Evolutionary conservation across 2,113 vertebrate genomes (phyloP).

Genomic region (Neodon shergylaensis): DNA sequence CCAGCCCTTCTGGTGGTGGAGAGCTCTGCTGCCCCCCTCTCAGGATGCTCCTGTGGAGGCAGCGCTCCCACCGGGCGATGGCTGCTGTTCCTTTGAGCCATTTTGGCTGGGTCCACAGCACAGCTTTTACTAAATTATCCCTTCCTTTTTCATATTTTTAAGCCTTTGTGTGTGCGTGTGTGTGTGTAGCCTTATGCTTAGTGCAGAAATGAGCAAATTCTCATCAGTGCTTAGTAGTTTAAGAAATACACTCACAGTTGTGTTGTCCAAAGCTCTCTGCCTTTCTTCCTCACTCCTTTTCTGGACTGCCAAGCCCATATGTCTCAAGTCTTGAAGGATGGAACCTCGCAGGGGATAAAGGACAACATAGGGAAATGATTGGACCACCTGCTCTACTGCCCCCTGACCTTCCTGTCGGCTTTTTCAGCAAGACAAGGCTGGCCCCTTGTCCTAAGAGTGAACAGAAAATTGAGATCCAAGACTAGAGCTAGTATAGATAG

Average conservation of each 20-base stretch:
- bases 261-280: no score
- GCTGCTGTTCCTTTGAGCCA: conserved; percentile 66
- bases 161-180: background rate
- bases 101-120: conserved; percentile 79
- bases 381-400: fast-evolving
- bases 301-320: fast-evolving
- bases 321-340: fast-evolving
- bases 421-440: background rate
- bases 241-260: background rate
- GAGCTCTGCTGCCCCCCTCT: background rate
- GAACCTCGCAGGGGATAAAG: background rate
- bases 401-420: fast-evolving
- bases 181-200: conserved; percentile 77
- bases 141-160: conserved; percentile 48
- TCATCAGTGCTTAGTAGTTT: background rate
- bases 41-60: background rate
- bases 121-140: conserved; percentile 70
- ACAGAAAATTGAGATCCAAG: background rate
- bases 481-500: background rate
- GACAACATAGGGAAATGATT: fast-evolving
- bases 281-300: background rate
- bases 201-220: conserved; percentile 69
- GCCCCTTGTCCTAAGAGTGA: no score
- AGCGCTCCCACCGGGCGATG: background rate
- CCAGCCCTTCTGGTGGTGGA: conserved; percentile 61